Evolutionary conservation across 2,797 vertebrate genomes (phyloP).

Genomic region (Liparis tanakae): DNA sequence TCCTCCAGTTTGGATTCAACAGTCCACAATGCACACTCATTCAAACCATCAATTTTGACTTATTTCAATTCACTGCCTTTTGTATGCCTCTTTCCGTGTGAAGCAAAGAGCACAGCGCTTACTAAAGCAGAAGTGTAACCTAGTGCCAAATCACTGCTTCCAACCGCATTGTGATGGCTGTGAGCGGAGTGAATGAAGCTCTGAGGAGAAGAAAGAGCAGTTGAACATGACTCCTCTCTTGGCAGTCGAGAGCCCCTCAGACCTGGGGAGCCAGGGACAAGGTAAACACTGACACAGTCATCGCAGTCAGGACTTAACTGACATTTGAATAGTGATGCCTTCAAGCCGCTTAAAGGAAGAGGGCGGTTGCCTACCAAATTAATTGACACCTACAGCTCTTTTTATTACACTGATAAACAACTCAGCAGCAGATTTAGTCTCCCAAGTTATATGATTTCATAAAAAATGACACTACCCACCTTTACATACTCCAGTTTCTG

Average conservation of each 20-base stretch:
- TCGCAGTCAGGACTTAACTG: slow-evolving; percentile 43
- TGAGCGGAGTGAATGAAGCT: slow-evolving; percentile 54
- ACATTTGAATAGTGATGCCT: slow-evolving; percentile 48
- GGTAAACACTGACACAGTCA: slow-evolving; percentile 54
- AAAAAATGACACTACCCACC: slow-evolving; percentile 61
- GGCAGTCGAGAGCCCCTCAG: slow-evolving; percentile 64
- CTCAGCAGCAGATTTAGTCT: background rate
- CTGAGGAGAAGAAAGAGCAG: slow-evolving; percentile 52
- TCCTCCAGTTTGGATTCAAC: slow-evolving; percentile 28
- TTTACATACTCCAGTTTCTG: slow-evolving; percentile 84
- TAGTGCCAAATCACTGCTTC: slow-evolving; percentile 54
- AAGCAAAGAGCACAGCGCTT: slow-evolving; percentile 18
- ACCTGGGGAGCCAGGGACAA: slow-evolving; percentile 47
- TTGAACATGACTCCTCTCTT: slow-evolving; percentile 67
- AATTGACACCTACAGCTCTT: slow-evolving; percentile 13
- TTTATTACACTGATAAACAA: background rate
- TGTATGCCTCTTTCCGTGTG: slow-evolving; percentile 17
- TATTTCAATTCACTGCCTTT: slow-evolving; percentile 16
- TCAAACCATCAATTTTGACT: slow-evolving; percentile 13
- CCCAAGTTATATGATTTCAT: background rate
- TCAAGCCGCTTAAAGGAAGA: slow-evolving; percentile 26
- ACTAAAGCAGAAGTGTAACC: slow-evolving; percentile 38
- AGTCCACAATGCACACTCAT: slow-evolving; percentile 25
- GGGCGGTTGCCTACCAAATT: background rate
- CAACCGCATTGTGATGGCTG: slow-evolving; percentile 58